Evolutionary conservation across 2,888 invertebrate genomes (phyloP).

Genomic region (Brenthis daphne): DNA sequence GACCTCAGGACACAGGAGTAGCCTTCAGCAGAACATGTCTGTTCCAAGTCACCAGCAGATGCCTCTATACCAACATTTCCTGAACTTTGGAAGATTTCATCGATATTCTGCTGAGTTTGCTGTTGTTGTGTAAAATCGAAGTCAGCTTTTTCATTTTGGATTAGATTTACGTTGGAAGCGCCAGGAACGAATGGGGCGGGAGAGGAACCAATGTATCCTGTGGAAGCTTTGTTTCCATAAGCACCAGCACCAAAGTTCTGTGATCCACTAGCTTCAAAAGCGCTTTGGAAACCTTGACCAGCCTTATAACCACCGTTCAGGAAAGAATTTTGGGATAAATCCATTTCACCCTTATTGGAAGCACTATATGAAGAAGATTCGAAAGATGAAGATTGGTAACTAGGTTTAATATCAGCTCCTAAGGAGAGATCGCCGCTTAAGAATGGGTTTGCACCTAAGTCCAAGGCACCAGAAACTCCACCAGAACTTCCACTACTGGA

Average conservation of each 20-base stretch:
- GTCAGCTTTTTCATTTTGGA: slow-evolving; percentile 65
- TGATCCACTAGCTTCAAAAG: slow-evolving; percentile 36
- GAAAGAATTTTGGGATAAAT: slow-evolving; percentile 65
- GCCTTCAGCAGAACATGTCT: slow-evolving; percentile 82
- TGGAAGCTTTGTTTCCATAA: slow-evolving; percentile 42
- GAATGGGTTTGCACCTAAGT: slow-evolving; percentile 52
- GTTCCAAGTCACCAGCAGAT: slow-evolving; percentile 66
- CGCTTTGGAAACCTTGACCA: slow-evolving; percentile 36
- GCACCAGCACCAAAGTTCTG: slow-evolving; percentile 24
- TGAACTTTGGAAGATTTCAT: slow-evolving; percentile 63
- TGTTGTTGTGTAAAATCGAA: slow-evolving; percentile 64
- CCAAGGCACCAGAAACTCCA: slow-evolving; percentile 12
- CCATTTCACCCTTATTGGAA: slow-evolving; percentile 57
- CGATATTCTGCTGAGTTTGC: slow-evolving; percentile 64
- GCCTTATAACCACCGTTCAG: slow-evolving; percentile 52
- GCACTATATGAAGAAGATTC: slow-evolving; percentile 59
- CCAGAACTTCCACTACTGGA: slow-evolving; percentile 48
- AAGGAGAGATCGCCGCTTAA: slow-evolving; percentile 52
- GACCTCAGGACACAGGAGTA: slow-evolving; percentile 83
- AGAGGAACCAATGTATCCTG: slow-evolving; percentile 66
- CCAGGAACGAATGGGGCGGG: slow-evolving; percentile 62
- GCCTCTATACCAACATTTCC: slow-evolving; percentile 57
- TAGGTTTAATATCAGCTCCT: slow-evolving; percentile 39
- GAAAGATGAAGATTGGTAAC: slow-evolving; percentile 51
- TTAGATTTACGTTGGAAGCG: slow-evolving; percentile 64